Evolutionary conservation across 2,888 invertebrate genomes (phyloP).

Genomic region (Leucophenga maculata): DNA sequence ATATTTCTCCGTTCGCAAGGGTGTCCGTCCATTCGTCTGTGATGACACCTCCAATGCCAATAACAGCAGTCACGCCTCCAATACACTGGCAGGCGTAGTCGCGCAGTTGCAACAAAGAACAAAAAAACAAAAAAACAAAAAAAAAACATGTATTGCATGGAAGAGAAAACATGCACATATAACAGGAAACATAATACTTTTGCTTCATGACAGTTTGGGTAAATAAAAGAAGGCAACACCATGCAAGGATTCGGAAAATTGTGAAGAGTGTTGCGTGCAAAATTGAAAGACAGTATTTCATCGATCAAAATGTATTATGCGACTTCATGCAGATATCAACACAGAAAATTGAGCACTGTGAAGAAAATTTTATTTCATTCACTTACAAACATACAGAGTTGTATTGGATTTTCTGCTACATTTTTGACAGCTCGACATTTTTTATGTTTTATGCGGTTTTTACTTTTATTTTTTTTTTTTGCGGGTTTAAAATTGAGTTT

Average conservation of each 20-base stretch:
- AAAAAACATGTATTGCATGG: neutral
- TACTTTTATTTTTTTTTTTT: no score
- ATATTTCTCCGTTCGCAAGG: neutral
- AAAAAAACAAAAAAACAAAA: neutral
- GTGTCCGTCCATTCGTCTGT: neutral
- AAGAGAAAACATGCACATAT: neutral
- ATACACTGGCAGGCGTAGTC: neutral
- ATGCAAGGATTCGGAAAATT: neutral
- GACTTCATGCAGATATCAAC: neutral
- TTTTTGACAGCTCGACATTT: no score
- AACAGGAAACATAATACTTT: neutral
- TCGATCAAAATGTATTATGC: slow-evolving; percentile 4
- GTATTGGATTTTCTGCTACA: no score
- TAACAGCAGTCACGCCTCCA: neutral
- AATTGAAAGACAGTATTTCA: slow-evolving; percentile 10
- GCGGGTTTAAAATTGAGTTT: no score
- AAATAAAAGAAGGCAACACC: neutral
- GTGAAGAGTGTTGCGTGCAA: neutral
- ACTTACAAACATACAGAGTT: neutral
- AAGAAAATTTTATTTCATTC: neutral
- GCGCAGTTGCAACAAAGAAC: neutral
- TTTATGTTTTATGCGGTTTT: no score
- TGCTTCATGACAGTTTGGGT: neutral
- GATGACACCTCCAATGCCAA: neutral
- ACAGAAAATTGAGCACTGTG: no score